phyloP scores from a whole-genome alignment of 1,140 invertebrate genomes.

The Battus philenor region DNA sequence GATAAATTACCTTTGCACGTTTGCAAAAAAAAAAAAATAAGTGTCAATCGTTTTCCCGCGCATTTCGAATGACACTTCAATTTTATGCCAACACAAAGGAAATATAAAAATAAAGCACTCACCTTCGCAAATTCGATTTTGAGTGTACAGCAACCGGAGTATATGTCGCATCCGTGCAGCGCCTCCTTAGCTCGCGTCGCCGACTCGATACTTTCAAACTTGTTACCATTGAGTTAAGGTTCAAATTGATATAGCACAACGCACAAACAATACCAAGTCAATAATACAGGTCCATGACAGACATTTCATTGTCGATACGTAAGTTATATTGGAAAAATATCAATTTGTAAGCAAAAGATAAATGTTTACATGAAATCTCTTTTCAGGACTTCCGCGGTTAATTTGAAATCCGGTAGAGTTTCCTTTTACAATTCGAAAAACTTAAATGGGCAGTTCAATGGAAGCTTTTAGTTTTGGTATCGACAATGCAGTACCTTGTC shows the following conservation, averaged over 20 bases:
- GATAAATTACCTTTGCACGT: neutral
- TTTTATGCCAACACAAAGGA: neutral
- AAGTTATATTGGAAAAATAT: slow-evolving; percentile 5
- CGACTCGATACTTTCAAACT: slow-evolving; percentile 96
- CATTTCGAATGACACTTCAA: neutral
- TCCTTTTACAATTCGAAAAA: too few species aligned
- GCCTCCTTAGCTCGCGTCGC: slow-evolving; percentile 95
- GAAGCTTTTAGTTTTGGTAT: too few species aligned
- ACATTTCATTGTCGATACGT: neutral
- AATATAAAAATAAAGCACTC: slow-evolving; percentile 70
- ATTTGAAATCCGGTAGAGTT: too few species aligned
- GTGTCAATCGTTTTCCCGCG: too few species aligned
- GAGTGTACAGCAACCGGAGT: slow-evolving; percentile 98
- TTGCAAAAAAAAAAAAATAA: neutral
- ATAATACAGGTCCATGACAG: neutral
- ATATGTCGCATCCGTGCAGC: slow-evolving; percentile 98
- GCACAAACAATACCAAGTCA: slow-evolving; percentile 12
- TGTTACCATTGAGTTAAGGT: slow-evolving; percentile 70
- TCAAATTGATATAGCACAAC: slow-evolving; percentile 9
- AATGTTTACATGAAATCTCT: too few species aligned
- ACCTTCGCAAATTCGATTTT: slow-evolving; percentile 99
- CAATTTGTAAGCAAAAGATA: neutral
- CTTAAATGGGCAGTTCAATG: too few species aligned
- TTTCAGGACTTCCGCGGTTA: too few species aligned
- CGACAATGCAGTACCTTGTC: too few species aligned